Base-by-base conservation (phyloP, 2,113 vertebrate species). In the Coregonus clupeaformis region DNA sequence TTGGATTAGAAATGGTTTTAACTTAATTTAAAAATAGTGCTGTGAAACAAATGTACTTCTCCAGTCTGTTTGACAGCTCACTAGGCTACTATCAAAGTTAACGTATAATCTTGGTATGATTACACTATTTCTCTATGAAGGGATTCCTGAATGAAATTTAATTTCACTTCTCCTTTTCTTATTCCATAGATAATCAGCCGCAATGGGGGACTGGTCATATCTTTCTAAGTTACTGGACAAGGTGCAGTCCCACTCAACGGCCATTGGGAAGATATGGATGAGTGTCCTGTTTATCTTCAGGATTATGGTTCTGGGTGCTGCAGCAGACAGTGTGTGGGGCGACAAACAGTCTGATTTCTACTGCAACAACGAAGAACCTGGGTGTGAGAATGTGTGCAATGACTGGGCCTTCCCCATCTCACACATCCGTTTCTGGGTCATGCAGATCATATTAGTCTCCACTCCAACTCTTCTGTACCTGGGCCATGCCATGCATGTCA, bases 191-290 rank as follows among this genome's bases (percentile, higher is more conserved):
- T 20, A 25, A 12, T 25, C 30, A 69, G 4, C 29, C 25, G 64
- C 65, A 76, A 94, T 93, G 92, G 88, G 89, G 9, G 92, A 94
- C 80, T 93, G 91, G 90, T 86, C 89, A 1, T 91, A 92, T 66
- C 80, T 93, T 49, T 86, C 88, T 3, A 52, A 59, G 0, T 83
- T 93, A 27, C 83, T 93, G 16, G 87, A 92, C 73, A 92, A 92
- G 70, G 91, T 93, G 47, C 90, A 92, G 82, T 75, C 87, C 60
- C 89, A 93, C 66, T 92, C 92, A 69, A 93, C 92, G 0, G 88
- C 91, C 5, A 82, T 93, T 3, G 92, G 92, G 3, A 93, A 92
- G 86, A 86, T 93, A 70, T 93, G 92, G 92, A 91, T 93, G 89
- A 92, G 84, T 7, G 86, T 92, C 65, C 89, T 93, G 16, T 92